phyloP scores from a whole-genome alignment of 2,888 invertebrate genomes.

The Pollenia angustigena region DNA sequence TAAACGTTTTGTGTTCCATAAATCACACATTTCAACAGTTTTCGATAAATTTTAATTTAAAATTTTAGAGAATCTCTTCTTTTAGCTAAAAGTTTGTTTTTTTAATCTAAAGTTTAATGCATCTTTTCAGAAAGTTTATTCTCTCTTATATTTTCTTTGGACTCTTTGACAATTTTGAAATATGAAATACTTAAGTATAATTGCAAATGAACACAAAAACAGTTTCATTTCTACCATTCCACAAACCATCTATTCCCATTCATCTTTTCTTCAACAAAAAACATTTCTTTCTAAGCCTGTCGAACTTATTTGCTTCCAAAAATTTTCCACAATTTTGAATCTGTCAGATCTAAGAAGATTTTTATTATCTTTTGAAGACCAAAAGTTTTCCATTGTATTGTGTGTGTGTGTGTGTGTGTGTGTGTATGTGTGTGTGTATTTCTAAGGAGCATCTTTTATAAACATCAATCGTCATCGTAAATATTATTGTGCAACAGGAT shows the following conservation, averaged over 20 bases:
- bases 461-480: slow-evolving; percentile 25
- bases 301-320: slow-evolving; percentile 15
- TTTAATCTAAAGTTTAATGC: background rate
- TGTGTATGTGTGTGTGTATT: background rate
- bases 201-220: slow-evolving; percentile 1
- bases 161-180: slow-evolving; percentile 43
- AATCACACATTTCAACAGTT: background rate
- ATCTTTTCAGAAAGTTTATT: background rate
- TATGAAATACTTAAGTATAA: slow-evolving; percentile 12
- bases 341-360: slow-evolving; percentile 32
- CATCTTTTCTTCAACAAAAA: background rate
- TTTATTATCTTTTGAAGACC: slow-evolving; percentile 31
- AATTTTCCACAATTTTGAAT: slow-evolving; percentile 33
- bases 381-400: slow-evolving; percentile 31
- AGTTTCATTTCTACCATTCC: slow-evolving; percentile 6
- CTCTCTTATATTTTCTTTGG: background rate
- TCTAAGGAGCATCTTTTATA: slow-evolving; percentile 30
- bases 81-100: background rate
- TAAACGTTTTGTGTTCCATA: no score
- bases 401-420: background rate
- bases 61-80: background rate
- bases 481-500: slow-evolving; percentile 58
- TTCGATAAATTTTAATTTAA: background rate
- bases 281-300: slow-evolving; percentile 24
- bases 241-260: background rate